Conservation (phyloP, 2,113 vertebrate species). For the Hiodon tergisus region DNA sequence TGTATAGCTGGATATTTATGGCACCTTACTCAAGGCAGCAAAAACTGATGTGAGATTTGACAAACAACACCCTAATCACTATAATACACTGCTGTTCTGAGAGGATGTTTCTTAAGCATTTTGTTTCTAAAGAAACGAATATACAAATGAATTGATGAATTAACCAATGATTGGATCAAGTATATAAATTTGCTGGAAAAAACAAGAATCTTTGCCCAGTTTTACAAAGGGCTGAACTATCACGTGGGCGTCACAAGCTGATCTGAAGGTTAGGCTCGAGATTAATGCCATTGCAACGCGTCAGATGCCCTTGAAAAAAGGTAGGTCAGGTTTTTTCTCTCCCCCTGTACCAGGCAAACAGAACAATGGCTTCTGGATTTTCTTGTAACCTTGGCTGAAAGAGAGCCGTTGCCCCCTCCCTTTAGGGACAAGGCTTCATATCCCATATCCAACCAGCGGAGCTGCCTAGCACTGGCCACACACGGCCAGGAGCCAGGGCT, state of each 20-base stretch:
- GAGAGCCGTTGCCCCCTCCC: constrained; percentile 26
- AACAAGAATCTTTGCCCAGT: no score
- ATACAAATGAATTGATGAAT: no score
- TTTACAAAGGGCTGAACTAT: not conserved
- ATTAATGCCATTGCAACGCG: constrained; percentile 4
- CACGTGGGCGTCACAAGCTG: not conserved
- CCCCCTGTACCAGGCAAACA: constrained; percentile 18
- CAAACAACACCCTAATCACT: no score
- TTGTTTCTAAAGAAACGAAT: no score
- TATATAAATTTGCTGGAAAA: no score
- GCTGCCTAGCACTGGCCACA: not conserved
- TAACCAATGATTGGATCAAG: no score
- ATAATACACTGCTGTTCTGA: no score
- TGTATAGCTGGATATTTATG: no score
- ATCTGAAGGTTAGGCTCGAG: not conserved
- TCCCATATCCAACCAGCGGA: constrained; percentile 14
- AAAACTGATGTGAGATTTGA: no score
- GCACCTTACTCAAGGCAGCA: no score
- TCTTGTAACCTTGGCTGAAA: constrained; percentile 37
- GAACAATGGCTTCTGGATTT: constrained; percentile 24
- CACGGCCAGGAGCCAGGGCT: constrained; percentile 10
- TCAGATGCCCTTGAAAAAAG: constrained; percentile 24
- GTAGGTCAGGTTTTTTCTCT: constrained; percentile 13
- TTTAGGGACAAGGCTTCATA: constrained; percentile 5
- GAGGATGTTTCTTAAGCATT: no score